phyloP scores from a whole-genome alignment of 2,797 vertebrate genomes.

The Catostomus latipinnis region DNA sequence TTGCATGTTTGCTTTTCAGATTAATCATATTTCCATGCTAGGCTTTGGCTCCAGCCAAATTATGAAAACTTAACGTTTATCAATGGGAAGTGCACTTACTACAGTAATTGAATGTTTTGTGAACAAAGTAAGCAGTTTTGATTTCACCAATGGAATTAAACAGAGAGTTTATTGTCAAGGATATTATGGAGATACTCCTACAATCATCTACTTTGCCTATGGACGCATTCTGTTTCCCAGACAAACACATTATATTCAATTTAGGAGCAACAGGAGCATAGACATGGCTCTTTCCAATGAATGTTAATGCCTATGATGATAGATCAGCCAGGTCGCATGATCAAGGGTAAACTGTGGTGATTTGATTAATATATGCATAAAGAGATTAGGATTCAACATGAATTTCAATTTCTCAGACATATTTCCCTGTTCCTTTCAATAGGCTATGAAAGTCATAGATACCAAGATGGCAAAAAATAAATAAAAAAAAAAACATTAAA shows the following conservation, averaged over 20 bases:
- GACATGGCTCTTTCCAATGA: background rate
- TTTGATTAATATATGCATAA: constrained; percentile 41
- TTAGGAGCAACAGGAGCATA: constrained; percentile 7
- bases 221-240: constrained; percentile 1
- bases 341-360: constrained; percentile 45
- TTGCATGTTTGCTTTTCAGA: constrained; percentile 12
- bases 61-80: background rate
- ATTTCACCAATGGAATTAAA: constrained; percentile 20
- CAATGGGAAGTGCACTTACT: constrained; percentile 44
- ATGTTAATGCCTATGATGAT: constrained; percentile 28
- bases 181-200: background rate
- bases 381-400: constrained; percentile 38
- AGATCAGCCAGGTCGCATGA: constrained; percentile 29
- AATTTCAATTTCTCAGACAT: constrained; percentile 32
- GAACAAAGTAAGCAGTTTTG: constrained; percentile 4
- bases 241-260: constrained; percentile 28
- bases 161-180: constrained; percentile 5
- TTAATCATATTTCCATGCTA: background rate
- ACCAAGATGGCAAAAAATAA: background rate
- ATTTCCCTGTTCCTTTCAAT: background rate
- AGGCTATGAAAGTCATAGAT: background rate
- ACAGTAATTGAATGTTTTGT: constrained; percentile 32
- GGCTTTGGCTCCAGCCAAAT: background rate
- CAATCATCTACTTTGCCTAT: constrained; percentile 4
- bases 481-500: too few relatives aligned